Evolutionary conservation across 1,140 invertebrate species (phyloP).

Genomic region (Galendromus occidentalis): DNA sequence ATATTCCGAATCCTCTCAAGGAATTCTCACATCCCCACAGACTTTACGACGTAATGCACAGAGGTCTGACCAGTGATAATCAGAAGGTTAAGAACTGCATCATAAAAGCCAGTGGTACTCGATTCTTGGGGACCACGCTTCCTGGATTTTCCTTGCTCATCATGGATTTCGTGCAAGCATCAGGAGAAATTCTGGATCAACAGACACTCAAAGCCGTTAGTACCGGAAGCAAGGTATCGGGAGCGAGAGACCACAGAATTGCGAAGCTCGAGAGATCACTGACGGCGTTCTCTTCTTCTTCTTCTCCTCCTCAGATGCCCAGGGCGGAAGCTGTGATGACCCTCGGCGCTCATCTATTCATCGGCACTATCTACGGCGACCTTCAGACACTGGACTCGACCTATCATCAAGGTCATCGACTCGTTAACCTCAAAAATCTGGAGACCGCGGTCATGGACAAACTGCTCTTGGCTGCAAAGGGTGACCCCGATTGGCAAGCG

Average conservation of each 20-base stretch:
- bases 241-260: too few species aligned
- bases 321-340: conserved; percentile 76
- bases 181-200: conserved; percentile 59
- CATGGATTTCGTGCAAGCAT: conserved; percentile 72
- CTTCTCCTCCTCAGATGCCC: conserved; percentile 40
- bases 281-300: conserved; percentile 2
- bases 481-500: conserved; percentile 67
- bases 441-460: conserved; percentile 73
- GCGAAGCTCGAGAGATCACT: too few species aligned
- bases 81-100: conserved; percentile 22
- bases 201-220: conserved; percentile 50
- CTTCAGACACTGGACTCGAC: conserved; percentile 61
- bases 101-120: conserved; percentile 18
- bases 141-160: conserved; percentile 68
- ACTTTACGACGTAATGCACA: conserved; percentile 63
- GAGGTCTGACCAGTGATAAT: conserved; percentile 39
- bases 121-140: conserved; percentile 63
- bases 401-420: conserved; percentile 29
- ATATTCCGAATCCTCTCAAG: background rate
- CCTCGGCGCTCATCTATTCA: conserved; percentile 58
- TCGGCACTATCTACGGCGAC: conserved; percentile 50
- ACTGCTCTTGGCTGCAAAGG: conserved; percentile 57
- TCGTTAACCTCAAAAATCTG: conserved; percentile 21
- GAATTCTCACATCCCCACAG: background rate
- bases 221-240: background rate